phyloP scores from a whole-genome alignment of 2,113 vertebrate species.

The Ondatra zibethicus region DNA sequence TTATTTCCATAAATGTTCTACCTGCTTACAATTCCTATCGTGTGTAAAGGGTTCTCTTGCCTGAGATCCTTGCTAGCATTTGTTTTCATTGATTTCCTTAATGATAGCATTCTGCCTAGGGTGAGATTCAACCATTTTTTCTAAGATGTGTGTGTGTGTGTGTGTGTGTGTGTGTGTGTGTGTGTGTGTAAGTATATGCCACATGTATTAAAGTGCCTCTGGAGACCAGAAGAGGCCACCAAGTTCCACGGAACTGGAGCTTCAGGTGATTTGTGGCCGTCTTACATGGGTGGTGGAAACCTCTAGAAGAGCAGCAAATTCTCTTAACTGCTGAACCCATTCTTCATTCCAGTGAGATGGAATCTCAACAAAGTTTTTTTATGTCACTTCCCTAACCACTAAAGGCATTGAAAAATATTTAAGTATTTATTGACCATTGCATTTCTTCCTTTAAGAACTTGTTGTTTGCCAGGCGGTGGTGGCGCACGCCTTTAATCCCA shows the following conservation, averaged over 20 bases:
- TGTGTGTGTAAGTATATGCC: background rate
- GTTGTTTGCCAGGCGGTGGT: background rate
- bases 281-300: background rate
- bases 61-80: too few species aligned
- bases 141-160: background rate
- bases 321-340: background rate
- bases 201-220: background rate
- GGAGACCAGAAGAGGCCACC: background rate
- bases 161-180: background rate
- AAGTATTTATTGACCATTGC: background rate
- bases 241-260: background rate
- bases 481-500: too few species aligned
- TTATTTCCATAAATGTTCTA: background rate
- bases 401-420: background rate
- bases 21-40: background rate
- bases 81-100: background rate
- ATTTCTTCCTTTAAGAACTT: background rate
- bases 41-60: background rate
- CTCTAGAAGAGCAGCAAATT: background rate
- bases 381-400: background rate
- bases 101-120: background rate
- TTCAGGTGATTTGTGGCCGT: background rate
- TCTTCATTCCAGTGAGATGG: background rate
- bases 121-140: background rate
- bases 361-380: background rate